phyloP scores from a whole-genome alignment of 2,888 invertebrate genomes.

The Rotaria sp. region DNA sequence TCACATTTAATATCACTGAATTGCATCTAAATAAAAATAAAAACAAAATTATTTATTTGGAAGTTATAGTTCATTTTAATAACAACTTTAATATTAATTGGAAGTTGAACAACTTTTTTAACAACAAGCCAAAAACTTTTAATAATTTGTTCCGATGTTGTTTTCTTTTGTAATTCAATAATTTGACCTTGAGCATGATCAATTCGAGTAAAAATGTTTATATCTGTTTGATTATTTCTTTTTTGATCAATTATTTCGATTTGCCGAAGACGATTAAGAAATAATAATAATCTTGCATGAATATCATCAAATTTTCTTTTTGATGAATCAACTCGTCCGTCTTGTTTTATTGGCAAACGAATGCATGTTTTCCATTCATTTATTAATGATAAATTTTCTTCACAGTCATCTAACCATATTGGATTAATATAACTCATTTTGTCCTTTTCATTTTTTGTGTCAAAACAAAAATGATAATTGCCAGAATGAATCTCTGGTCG shows the following conservation, averaged over 20 bases:
- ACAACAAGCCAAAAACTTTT: constrained; percentile 31
- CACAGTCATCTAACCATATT: constrained; percentile 46
- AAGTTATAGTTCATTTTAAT: not conserved
- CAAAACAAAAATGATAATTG: constrained; percentile 53
- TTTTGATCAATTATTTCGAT: constrained; percentile 49
- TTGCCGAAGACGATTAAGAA: constrained; percentile 50
- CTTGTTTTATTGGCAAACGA: constrained; percentile 48
- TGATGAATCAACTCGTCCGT: constrained; percentile 44
- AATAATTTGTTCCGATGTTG: not conserved
- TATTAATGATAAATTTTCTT: not conserved
- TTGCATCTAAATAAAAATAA: not conserved
- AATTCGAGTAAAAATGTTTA: constrained; percentile 8
- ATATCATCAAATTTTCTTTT: constrained; percentile 53
- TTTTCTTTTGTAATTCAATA: not conserved
- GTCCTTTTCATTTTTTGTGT: constrained; percentile 47
- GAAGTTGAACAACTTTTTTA: not conserved
- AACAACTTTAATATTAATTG: not conserved
- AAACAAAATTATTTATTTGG: not conserved
- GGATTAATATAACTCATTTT: constrained; percentile 54
- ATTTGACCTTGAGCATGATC: constrained; percentile 29
- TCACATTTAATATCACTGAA: not conserved
- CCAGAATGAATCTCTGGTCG: constrained; percentile 53
- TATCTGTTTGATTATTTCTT: not conserved
- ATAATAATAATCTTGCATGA: constrained; percentile 53
- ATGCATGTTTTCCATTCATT: constrained; percentile 50